A percentile compares a stretch with the other conserved stretches of the same genome.
These are phyloP conservation scores for Daktulosphaira vitifoliae DNA, from an alignment of 1,140 invertebrate genomes.

Conservation along the genomic window DNA sequence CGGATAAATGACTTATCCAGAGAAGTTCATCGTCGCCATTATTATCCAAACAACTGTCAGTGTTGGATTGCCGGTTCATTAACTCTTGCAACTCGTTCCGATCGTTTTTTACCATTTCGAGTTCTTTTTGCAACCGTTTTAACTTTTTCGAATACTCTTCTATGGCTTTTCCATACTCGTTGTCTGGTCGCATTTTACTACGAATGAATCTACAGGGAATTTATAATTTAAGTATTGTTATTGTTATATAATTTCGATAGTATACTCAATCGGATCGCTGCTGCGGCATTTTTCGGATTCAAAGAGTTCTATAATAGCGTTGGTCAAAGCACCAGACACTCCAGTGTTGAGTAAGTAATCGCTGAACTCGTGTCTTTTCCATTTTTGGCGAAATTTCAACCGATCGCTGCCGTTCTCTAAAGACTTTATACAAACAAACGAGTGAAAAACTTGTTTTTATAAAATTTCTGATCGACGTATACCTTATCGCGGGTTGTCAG, in stretches of 20 bases:
- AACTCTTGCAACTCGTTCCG: too few relatives aligned
- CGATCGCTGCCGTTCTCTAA: not conserved
- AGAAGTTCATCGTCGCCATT: too few relatives aligned
- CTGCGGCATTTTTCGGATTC: not conserved
- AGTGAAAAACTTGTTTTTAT: too few relatives aligned
- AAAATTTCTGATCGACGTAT: too few relatives aligned
- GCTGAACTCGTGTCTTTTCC: slow-evolving; percentile 12
- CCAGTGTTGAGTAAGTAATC: not conserved
- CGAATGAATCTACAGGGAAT: not conserved
- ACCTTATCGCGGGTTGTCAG: too few relatives aligned
- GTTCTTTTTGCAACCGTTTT: not conserved
- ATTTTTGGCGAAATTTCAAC: not conserved
- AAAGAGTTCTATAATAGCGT: not conserved
- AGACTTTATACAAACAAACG: too few relatives aligned
- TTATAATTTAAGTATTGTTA: not conserved
- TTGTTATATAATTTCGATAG: not conserved
- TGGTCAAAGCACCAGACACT: not conserved
- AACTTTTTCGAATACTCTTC: not conserved
- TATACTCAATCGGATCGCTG: slow-evolving; percentile 5
- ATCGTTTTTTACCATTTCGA: not conserved
- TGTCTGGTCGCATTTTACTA: not conserved
- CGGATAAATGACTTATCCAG: too few relatives aligned
- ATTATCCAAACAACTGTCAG: too few relatives aligned
- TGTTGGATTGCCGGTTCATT: too few relatives aligned
- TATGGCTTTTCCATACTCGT: not conserved